A percentile compares a stretch with the other conserved stretches of the same genome.
Evolutionary conservation across 2,888 invertebrate species (phyloP).

Genomic region (Physocephala rufipes): DNA sequence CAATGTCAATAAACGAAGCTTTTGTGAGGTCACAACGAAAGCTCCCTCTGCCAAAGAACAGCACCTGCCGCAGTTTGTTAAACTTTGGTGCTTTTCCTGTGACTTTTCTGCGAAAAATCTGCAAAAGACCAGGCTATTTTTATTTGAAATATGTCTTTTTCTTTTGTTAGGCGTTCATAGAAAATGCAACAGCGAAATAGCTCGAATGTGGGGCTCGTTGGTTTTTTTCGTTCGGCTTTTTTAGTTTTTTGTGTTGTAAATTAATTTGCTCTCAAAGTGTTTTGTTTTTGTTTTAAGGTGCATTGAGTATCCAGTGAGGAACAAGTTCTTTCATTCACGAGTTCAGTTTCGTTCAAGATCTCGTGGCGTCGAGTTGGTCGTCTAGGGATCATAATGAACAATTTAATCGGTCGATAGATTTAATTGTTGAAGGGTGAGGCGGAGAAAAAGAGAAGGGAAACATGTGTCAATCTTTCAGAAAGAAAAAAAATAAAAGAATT

Average conservation of each 20-base stretch:
- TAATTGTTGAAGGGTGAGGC: neutral
- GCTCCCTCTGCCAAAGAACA: no score
- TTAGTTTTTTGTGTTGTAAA: no score
- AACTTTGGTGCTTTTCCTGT: neutral
- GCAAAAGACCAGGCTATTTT: neutral
- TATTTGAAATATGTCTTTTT: neutral
- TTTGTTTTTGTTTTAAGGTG: constrained; percentile 15
- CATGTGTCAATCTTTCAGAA: neutral
- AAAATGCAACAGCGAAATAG: no score
- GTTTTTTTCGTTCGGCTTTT: neutral
- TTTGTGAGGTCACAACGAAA: neutral
- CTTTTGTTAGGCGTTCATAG: neutral
- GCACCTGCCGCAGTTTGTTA: neutral
- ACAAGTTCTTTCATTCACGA: constrained; percentile 28
- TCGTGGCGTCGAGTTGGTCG: constrained; percentile 47
- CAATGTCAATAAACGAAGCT: constrained; percentile 28
- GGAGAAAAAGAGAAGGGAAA: neutral
- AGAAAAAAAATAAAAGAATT: neutral
- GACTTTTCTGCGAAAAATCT: neutral
- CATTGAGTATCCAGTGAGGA: neutral
- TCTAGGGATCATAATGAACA: neutral
- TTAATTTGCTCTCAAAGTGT: neutral
- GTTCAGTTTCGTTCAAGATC: constrained; percentile 62
- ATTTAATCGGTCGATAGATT: neutral
- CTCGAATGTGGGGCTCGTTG: neutral